A percentile compares a stretch with the other conserved stretches of the same genome.
These are phyloP conservation scores for Hoplostethus atlanticus DNA, from an alignment of 2,797 vertebrate species.

Conservation along the genomic window DNA sequence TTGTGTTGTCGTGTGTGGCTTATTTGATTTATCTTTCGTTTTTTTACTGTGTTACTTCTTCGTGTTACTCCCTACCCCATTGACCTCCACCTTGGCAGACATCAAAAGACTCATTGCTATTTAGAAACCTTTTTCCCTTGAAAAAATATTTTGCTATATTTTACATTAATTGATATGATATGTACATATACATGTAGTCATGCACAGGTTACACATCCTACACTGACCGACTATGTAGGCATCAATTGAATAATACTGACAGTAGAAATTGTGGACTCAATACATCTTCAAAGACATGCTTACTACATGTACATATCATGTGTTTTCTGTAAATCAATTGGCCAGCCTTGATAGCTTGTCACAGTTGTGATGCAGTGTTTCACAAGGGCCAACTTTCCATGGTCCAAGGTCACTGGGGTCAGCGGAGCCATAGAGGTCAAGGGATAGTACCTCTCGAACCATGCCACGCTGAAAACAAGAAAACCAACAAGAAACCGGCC, in stretches of 20 bases:
- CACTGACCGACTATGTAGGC: not conserved
- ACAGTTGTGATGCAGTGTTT: conserved; percentile 43
- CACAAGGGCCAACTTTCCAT: conserved; percentile 46
- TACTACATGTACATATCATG: conserved; percentile 12
- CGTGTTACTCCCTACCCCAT: conserved; percentile 62
- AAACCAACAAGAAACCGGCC: conserved; percentile 4
- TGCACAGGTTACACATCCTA: conserved; percentile 4
- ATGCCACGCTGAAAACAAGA: conserved; percentile 63
- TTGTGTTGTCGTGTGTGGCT: conserved; percentile 80
- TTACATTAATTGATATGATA: conserved; percentile 1
- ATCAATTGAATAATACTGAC: not conserved
- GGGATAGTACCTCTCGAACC: conserved; percentile 77
- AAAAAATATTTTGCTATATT: not conserved
- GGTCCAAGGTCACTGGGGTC: conserved; percentile 78
- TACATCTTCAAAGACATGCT: conserved; percentile 3
- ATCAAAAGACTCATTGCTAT: conserved; percentile 39
- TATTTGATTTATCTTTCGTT: conserved; percentile 48
- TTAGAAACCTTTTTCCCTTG: conserved; percentile 6
- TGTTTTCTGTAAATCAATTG: conserved; percentile 32
- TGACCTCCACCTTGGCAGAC: conserved; percentile 75
- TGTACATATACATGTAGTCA: conserved; percentile 25
- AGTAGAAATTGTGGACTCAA: not conserved
- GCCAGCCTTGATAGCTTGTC: not conserved
- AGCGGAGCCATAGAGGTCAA: conserved; percentile 69
- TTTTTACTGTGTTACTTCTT: conserved; percentile 65